Evolutionary conservation across 2,888 invertebrate genomes (phyloP).

Genomic region (Erebia palarica): DNA sequence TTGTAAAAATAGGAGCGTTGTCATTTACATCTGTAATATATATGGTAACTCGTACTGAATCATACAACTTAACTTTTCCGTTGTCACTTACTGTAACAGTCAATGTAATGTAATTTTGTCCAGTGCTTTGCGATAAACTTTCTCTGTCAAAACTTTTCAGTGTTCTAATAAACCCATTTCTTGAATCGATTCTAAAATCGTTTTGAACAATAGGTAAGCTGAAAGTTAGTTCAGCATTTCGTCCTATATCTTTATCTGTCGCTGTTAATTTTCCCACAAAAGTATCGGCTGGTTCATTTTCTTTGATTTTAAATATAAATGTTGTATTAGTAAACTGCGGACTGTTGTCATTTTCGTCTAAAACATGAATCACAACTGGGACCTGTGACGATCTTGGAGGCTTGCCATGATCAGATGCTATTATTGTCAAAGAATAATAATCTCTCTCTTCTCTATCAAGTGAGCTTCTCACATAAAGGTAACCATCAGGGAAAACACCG

Average conservation of each 20-base stretch:
- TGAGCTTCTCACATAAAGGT: conserved; percentile 91
- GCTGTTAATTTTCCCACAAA: conserved; percentile 96
- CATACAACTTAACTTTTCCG: conserved; percentile 87
- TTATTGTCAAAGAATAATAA: conserved; percentile 94
- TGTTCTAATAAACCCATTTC: conserved; percentile 95
- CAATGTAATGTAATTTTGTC: conserved; percentile 90
- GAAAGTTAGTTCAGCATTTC: conserved; percentile 95
- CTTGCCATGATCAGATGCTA: conserved; percentile 90
- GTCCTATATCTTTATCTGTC: conserved; percentile 93
- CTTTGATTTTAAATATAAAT: conserved; percentile 94
- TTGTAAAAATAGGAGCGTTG: conserved; percentile 92
- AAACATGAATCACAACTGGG: conserved; percentile 95
- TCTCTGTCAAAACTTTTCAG: conserved; percentile 94
- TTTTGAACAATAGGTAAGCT: conserved; percentile 88
- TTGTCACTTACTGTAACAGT: conserved; percentile 95
- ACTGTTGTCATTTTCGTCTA: conserved; percentile 98
- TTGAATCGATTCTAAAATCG: conserved; percentile 93
- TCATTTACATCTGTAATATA: conserved; percentile 96
- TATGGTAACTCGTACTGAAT: conserved; percentile 94
- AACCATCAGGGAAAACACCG: conserved; percentile 97
- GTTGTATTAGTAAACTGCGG: conserved; percentile 95
- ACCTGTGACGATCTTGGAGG: conserved; percentile 92
- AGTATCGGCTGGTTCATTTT: conserved; percentile 93
- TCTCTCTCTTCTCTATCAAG: conserved; percentile 95
- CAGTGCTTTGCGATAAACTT: conserved; percentile 88